Evolutionary conservation across 2,797 vertebrate genomes (phyloP).

Genomic region (Melanotaenia maccullochi): DNA sequence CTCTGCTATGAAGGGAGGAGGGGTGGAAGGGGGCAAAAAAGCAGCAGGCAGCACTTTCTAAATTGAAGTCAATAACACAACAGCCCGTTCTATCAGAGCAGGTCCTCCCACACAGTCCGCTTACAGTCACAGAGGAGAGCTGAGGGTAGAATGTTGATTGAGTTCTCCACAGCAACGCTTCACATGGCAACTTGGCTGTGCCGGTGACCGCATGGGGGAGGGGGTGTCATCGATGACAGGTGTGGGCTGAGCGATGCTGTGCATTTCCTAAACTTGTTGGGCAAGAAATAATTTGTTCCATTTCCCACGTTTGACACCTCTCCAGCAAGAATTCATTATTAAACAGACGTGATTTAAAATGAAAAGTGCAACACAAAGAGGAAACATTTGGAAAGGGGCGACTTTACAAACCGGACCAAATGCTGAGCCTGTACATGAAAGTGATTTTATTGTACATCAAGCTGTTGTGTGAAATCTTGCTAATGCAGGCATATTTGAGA

Average conservation of each 20-base stretch:
- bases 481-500: constrained; percentile 79
- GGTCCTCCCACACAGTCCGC: constrained; percentile 71
- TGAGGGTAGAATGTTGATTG: constrained; percentile 63
- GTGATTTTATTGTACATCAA: constrained; percentile 42
- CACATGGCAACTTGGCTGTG: constrained; percentile 52
- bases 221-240: constrained; percentile 8
- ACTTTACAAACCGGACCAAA: constrained; percentile 30
- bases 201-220: constrained; percentile 42
- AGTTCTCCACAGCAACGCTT: constrained; percentile 63
- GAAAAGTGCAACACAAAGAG: background rate
- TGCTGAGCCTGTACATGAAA: constrained; percentile 23
- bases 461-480: constrained; percentile 64
- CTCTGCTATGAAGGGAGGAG: constrained; percentile 47
- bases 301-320: background rate
- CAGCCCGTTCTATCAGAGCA: constrained; percentile 68
- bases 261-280: background rate
- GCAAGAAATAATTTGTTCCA: background rate
- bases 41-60: constrained; percentile 79
- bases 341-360: background rate
- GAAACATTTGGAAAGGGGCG: constrained; percentile 3
- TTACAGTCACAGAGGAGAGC: constrained; percentile 67
- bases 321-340: background rate
- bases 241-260: constrained; percentile 2
- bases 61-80: constrained; percentile 84
- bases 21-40: background rate